Evolutionary conservation across 2,888 invertebrate species (phyloP), one percentile per base, ranked within the genome.

Genomic region (Adelognathus sp.): DNA sequence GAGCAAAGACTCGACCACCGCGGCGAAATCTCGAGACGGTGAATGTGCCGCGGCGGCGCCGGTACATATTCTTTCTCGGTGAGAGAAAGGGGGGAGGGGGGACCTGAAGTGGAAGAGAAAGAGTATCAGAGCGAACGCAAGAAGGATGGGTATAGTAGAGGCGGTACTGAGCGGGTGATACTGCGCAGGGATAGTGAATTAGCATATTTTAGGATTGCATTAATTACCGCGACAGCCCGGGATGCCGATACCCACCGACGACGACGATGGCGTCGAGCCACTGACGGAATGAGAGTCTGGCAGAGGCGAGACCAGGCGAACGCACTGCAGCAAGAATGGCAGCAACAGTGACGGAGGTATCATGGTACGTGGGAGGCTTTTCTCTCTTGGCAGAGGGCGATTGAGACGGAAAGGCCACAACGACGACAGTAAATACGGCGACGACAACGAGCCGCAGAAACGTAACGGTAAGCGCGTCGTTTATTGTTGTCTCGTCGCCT

Each of bases 151-250:
- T n/a, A n/a, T n/a, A 71, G 63, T 18, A 52, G 54, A 66, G 66
- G 67, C 60, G 46, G 74, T 58, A 54, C 61, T 50, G 71, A 66
- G 78, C 73, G 70, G 81, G 56, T 71, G 66, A 72, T 76, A 72
- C 75, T 33, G 67, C 67, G 80, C 82, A 78, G 67, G 74, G 79
- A 83, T 80, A 67, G 76, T 80, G 84, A 83, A 87, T 87, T 87
- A 86, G 86, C 87, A 87, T 87, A 87, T 87, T 85, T 86, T 84
- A 83, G 84, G 86, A 87, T 87, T 84, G 85, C 87, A 87, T 87
- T 87, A 87, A 87, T 87, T 87, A 87, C 82, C 76, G 81, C 63
- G 75, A 75, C 75, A 74, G 76, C 54, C 60, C 78, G 61, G 31
- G 76, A 76, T 71, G 36, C 71, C 75, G 79, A 79, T 76, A 79